Evolutionary conservation across 2,113 vertebrate genomes (phyloP), one percentile per base, ranked within the genome.

Genomic region (Acanthochromis polyacanthus): DNA sequence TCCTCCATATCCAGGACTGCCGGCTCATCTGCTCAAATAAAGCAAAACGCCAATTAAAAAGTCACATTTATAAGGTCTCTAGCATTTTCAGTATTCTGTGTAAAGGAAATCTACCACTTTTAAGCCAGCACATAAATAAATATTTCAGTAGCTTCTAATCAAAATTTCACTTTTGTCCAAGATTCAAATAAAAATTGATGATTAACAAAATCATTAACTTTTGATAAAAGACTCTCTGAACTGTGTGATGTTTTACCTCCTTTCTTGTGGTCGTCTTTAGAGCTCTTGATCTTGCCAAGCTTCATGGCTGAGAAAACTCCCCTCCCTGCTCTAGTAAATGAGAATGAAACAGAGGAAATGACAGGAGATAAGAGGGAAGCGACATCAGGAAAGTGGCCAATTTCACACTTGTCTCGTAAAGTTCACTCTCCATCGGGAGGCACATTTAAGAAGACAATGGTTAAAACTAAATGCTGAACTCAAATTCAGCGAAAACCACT

Each of bases 271-370:
- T 97, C 95, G 0, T 98, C 97, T 88, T 94, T 97, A 0, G 93
- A 85, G 0, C 90, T 93, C 11, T 96, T 97, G 0, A 91, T 90
- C 93, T 97, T 98, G 61, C 96, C 95, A 0, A 97, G 95, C 88
- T 97, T 97, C 96, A 97, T 97, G 91, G 95, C 96, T 78, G 96
- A 96, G 84, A 97, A 97, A 48, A 98, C 96, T 69, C 96, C 95
- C 90, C 95, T 98, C 68, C 96, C 96, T 0, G 95, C 94, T 95
- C 97, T 98, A 90, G n/a, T 71, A 52, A 55, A 70, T 62, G 22
- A 67, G 57, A 66, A 8, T 17, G 30, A 70, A 30, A 66, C 9
- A 19, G 59, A 20, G 45, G 62, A 66, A 14, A 7, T 46, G 64
- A 76, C 36, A 53, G 57, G 52, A 58, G 59, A 55, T 52, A 52